A percentile compares a stretch with the other conserved stretches of the same genome.
Evolutionary conservation across 2,797 vertebrate genomes (phyloP).

Genomic region (Peromyscus attwateri): DNA sequence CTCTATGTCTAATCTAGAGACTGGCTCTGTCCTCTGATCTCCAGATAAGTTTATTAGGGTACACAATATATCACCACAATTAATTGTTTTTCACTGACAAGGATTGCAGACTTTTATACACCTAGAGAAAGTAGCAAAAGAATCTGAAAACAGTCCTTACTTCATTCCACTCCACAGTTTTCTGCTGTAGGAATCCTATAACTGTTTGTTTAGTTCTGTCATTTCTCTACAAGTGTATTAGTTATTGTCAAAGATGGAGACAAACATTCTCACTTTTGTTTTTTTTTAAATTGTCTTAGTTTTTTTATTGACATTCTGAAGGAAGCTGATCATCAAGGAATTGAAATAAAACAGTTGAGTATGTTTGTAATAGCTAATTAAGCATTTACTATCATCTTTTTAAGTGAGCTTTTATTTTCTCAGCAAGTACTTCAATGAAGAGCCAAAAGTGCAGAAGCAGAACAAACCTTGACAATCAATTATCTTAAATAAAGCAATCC

Average conservation of each 20-base stretch:
- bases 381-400: neutral
- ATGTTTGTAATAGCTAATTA: neutral
- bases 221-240: conserved; percentile 1
- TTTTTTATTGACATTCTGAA: neutral
- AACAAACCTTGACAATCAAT: neutral
- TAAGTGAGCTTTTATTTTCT: neutral
- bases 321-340: neutral
- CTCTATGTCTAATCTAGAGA: too few relatives aligned
- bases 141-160: neutral
- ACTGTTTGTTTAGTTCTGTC: neutral
- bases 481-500: conserved; percentile 17
- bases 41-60: too few relatives aligned
- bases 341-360: neutral
- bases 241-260: neutral
- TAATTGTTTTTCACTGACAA: neutral
- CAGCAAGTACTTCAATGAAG: neutral
- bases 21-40: too few relatives aligned
- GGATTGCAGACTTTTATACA: neutral
- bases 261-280: neutral
- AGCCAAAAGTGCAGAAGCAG: neutral
- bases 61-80: too few relatives aligned
- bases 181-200: neutral
- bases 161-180: neutral
- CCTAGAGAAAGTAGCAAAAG: neutral
- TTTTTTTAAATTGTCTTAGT: neutral